A percentile compares a stretch with the other conserved stretches of the same genome.
phyloP scores from a whole-genome alignment of 2,113 vertebrate genomes.

The Cercocebus atys region DNA sequence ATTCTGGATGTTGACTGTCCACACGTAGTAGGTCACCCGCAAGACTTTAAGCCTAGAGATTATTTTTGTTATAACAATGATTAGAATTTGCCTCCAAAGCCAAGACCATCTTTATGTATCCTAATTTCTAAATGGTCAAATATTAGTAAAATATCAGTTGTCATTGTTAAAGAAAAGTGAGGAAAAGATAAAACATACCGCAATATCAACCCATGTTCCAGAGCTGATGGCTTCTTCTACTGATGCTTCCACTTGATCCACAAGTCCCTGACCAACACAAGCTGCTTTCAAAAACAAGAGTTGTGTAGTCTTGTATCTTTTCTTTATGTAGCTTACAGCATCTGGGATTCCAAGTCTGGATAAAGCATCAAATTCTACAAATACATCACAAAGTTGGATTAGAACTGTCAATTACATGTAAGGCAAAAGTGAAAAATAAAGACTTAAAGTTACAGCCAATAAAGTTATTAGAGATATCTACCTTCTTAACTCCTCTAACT shows the following conservation, averaged over 20 bases:
- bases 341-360: slow-evolving; percentile 95
- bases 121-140: background rate
- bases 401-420: background rate
- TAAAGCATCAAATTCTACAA: slow-evolving; percentile 94
- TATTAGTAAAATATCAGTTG: background rate
- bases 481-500: background rate
- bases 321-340: slow-evolving; percentile 92
- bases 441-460: background rate
- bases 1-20: background rate
- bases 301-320: slow-evolving; percentile 91
- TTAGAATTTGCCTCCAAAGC: slow-evolving; percentile 6
- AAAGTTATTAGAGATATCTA: background rate
- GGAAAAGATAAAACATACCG: slow-evolving; percentile 84
- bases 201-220: slow-evolving; percentile 92
- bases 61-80: slow-evolving; percentile 12
- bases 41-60: slow-evolving; percentile 20
- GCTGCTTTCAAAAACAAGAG: slow-evolving; percentile 91
- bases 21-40: background rate
- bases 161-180: slow-evolving; percentile 27
- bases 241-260: slow-evolving; percentile 96
- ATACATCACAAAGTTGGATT: slow-evolving; percentile 49
- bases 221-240: slow-evolving; percentile 96
- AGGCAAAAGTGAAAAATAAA: background rate
- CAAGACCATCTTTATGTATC: background rate
- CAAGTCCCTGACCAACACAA: slow-evolving; percentile 91